Evolutionary conservation across 2,888 invertebrate species (phyloP).

Genomic region (Cheilosia impressa): DNA sequence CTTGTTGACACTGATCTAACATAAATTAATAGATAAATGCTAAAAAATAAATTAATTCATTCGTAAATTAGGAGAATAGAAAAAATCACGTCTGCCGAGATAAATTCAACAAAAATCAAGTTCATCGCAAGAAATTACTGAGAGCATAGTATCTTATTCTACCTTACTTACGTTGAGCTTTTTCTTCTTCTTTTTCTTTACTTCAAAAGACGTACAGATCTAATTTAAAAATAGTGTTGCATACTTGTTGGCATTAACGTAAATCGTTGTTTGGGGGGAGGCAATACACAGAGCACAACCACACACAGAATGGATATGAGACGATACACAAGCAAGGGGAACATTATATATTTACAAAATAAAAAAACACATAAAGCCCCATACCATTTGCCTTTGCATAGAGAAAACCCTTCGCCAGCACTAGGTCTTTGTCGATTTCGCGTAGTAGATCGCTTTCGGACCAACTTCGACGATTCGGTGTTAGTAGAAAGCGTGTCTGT

Average conservation of each 20-base stretch:
- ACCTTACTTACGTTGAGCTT: slow-evolving; percentile 37
- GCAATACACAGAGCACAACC: slow-evolving; percentile 6
- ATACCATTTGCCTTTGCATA: slow-evolving; percentile 84
- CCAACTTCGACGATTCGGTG: slow-evolving; percentile 83
- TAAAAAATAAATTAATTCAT: slow-evolving; percentile 41
- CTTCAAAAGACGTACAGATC: not conserved
- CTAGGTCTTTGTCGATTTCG: slow-evolving; percentile 86
- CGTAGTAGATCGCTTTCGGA: slow-evolving; percentile 85
- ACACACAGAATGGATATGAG: slow-evolving; percentile 2
- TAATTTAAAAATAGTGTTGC: slow-evolving; percentile 41
- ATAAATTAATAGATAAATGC: slow-evolving; percentile 44
- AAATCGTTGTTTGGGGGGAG: not conserved
- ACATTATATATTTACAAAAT: not conserved
- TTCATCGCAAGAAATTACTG: not conserved
- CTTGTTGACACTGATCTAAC: slow-evolving; percentile 52
- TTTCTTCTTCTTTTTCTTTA: not conserved
- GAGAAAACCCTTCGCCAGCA: slow-evolving; percentile 87
- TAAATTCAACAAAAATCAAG: slow-evolving; percentile 23
- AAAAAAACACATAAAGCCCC: slow-evolving; percentile 64
- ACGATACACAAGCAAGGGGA: slow-evolving; percentile 7
- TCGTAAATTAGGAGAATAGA: slow-evolving; percentile 1
- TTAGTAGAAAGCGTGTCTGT: slow-evolving; percentile 81
- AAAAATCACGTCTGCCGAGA: slow-evolving; percentile 13
- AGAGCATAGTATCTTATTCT: slow-evolving; percentile 7
- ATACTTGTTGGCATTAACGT: slow-evolving; percentile 53